Percentiles rank a stretch among this genome's conserved stretches.
Conservation (phyloP, 2,797 vertebrate genomes). For the Rhadinocentrus ornatus region DNA sequence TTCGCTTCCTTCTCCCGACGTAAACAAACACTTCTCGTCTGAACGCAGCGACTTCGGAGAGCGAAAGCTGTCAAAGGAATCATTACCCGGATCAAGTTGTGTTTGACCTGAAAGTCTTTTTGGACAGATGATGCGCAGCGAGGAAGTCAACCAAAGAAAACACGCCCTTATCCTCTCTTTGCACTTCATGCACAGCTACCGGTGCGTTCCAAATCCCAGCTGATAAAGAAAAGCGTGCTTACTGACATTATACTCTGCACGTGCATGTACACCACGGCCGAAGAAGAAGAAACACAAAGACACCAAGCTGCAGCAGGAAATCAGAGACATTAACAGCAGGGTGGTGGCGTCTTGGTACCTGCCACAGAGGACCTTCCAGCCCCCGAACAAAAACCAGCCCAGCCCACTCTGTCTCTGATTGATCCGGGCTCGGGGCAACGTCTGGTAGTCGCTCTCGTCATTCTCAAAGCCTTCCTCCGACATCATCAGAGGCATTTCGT, state of each 20-base stretch:
- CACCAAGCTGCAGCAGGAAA: too few relatives aligned
- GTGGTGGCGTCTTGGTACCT: conserved; percentile 81
- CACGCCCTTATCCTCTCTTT: conserved; percentile 75
- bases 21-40: conserved; percentile 32
- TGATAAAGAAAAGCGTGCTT: conserved; percentile 62
- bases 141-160: conserved; percentile 73
- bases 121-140: conserved; percentile 77
- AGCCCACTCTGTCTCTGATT: conserved; percentile 85
- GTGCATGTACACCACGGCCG: conserved; percentile 31
- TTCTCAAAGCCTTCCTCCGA: conserved; percentile 98
- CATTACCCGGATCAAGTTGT: conserved; percentile 68
- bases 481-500: conserved; percentile 99
- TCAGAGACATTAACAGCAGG: too few relatives aligned
- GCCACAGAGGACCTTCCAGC: conserved; percentile 92
- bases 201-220: conserved; percentile 77
- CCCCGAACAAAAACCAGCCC: conserved; percentile 91
- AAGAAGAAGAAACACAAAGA: too few relatives aligned
- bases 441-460: conserved; percentile 97
- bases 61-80: conserved; percentile 71
- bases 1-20: conserved; percentile 42
- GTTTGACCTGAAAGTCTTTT: conserved; percentile 78
- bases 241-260: conserved; percentile 46
- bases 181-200: conserved; percentile 80
- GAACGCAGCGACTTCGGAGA: conserved; percentile 62
- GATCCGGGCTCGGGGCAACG: conserved; percentile 90